Conservation (phyloP, 1,140 invertebrate genomes). For the Nasonia giraulti region DNA sequence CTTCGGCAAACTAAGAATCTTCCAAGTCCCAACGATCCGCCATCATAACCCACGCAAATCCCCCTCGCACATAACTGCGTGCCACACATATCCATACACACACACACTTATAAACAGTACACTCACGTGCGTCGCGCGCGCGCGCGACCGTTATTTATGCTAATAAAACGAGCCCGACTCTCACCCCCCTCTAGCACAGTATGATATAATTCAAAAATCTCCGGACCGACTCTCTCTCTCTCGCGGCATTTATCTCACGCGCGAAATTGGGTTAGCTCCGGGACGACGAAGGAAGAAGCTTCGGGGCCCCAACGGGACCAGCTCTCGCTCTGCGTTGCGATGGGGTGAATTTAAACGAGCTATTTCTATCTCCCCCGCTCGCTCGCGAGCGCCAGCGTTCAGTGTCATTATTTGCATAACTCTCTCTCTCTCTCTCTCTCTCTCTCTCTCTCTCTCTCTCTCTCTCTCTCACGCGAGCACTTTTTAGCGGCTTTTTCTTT, state of each 20-base stretch:
- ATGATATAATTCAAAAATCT: slow-evolving; percentile 66
- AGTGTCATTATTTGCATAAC: slow-evolving; percentile 53
- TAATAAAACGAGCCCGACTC: slow-evolving; percentile 35
- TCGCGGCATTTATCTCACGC: slow-evolving; percentile 65
- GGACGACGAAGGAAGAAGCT: slow-evolving; percentile 30
- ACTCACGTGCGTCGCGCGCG: neutral
- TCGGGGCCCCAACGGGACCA: slow-evolving; percentile 59
- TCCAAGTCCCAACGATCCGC: neutral
- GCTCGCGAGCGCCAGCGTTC: neutral
- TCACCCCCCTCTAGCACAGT: slow-evolving; percentile 6
- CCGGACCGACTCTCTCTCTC: slow-evolving; percentile 63
- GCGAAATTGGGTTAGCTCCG: slow-evolving; percentile 67
- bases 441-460: neutral
- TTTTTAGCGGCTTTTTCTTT: slow-evolving; percentile 21
- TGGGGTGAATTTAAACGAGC: slow-evolving; percentile 67
- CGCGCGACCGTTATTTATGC: slow-evolving; percentile 33
- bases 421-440: neutral
- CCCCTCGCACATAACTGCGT: neutral
- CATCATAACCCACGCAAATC: neutral
- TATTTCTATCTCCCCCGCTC: slow-evolving; percentile 46
- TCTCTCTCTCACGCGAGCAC: neutral
- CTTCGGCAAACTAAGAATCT: neutral
- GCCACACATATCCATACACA: neutral
- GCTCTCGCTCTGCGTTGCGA: slow-evolving; percentile 43
- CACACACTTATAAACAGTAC: neutral